Base-by-base conservation (phyloP, 1,140 invertebrate genomes). In the Drosophila subobscura region DNA sequence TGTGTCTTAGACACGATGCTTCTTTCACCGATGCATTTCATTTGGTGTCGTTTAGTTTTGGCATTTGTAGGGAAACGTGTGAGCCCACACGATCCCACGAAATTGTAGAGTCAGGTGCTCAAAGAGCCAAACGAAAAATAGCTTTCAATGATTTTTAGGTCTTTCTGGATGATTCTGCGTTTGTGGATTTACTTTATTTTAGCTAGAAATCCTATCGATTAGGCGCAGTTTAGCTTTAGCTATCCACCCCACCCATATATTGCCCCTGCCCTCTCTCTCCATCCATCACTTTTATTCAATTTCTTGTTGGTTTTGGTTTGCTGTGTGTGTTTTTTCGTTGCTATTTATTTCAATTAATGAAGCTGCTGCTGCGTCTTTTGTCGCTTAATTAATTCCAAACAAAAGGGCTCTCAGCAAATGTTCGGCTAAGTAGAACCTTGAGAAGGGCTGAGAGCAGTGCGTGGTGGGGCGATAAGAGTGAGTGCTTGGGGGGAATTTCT, bases 321-420 rank as follows among this genome's bases (percentile, higher is more conserved):
- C 42, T 16, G n/a, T 45, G 14, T 4, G 44, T 45, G 16, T 40
- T 50, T 53, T 58, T 70, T 52, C 27, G 51, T 37, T 37, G 33
- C 55, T 75, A 75, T 75, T 75, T 67, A 67, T 75, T 75, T 75
- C 72, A 75, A 75, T 75, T 75, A 75, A 75, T 75, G 55, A 75
- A 75, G 63, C 72, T 65, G 55, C 63, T 75, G 63, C 72, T 65
- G 55, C 63, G 45, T 54, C 68, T 67, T 63, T 66, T 75, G 72
- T 67, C 72, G 63, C 63, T 75, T 75, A 75, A 75, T 75, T 59
- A 75, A 75, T 67, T 54, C 40, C 10, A 7, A 55, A 59, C 44
- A 75, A 74, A 74, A 74, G 53, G 52, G 25, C 67, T 44, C 44
- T 44, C 37, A 56, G 50, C 50, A 60, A 49, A 23, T 61, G 33